Conservation (phyloP, 1,140 invertebrate species). For the Uloborus diversus region DNA sequence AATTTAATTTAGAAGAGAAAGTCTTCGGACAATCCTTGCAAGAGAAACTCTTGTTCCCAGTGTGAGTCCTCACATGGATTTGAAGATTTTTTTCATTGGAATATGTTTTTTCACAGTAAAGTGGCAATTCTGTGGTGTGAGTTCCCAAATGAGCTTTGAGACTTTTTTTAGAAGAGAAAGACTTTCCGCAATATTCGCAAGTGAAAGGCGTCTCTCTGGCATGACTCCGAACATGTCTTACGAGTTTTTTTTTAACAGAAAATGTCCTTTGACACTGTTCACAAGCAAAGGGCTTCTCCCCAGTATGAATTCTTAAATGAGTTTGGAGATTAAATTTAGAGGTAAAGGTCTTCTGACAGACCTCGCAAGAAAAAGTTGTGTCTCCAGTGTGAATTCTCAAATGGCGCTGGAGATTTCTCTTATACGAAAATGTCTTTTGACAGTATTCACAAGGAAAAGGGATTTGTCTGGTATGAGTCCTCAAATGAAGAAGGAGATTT, state of each 20-base stretch:
- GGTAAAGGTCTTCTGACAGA: neutral
- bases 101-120: neutral
- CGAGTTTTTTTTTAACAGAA: neutral
- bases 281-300: constrained; percentile 67
- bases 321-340: neutral
- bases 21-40: too few species aligned
- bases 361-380: neutral
- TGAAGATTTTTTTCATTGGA: neutral
- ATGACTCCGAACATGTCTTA: neutral
- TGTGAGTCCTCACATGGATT: neutral
- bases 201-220: neutral
- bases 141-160: neutral
- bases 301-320: neutral
- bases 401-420: too few species aligned
- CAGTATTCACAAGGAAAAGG: too few species aligned
- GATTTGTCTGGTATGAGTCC: neutral
- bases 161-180: neutral
- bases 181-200: neutral
- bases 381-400: too few species aligned
- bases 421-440: too few species aligned
- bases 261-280: constrained; percentile 63
- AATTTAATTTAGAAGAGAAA: too few species aligned
- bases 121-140: neutral
- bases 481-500: neutral
- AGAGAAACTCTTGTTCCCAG: neutral